Conservation (phyloP, 2,113 vertebrate genomes). For the Sebastes fasciatus region DNA sequence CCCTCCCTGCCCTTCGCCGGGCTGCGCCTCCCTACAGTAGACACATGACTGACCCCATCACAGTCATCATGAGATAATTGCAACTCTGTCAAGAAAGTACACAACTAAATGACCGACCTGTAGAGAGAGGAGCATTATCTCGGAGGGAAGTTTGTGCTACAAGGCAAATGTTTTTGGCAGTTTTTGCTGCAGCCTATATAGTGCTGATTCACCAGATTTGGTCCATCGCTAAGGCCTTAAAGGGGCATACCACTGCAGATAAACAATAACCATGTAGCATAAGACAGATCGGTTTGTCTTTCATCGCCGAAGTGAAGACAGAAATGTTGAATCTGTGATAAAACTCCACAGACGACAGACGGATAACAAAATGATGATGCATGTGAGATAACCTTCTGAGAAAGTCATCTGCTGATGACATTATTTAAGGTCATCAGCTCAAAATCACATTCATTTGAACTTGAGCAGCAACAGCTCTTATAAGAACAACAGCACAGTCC, state of each 20-base stretch:
- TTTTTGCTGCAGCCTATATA: conserved; percentile 33
- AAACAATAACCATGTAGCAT: neutral
- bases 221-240: conserved; percentile 33
- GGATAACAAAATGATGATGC: neutral
- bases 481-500: neutral
- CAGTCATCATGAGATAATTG: conserved; percentile 22
- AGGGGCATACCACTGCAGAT: conserved; percentile 33
- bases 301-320: neutral
- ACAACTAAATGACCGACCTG: neutral
- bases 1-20: conserved; percentile 10
- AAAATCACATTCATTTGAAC: neutral
- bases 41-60: conserved; percentile 7
- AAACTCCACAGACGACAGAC: neutral
- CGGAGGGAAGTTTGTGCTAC: conserved; percentile 10
- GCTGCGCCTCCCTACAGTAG: conserved; percentile 24
- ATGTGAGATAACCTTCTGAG: neutral
- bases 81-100: neutral
- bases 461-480: neutral
- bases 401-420: neutral
- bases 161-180: conserved; percentile 6
- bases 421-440: conserved; percentile 8
- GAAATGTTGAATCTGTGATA: conserved; percentile 1
- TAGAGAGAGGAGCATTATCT: neutral
- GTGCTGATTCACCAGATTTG: conserved; percentile 58
- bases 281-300: neutral